A percentile compares a stretch with the other conserved stretches of the same genome.
phyloP scores from a whole-genome alignment of 53 echinoderm and acorn worm species.

The Astropecten irregularis region DNA sequence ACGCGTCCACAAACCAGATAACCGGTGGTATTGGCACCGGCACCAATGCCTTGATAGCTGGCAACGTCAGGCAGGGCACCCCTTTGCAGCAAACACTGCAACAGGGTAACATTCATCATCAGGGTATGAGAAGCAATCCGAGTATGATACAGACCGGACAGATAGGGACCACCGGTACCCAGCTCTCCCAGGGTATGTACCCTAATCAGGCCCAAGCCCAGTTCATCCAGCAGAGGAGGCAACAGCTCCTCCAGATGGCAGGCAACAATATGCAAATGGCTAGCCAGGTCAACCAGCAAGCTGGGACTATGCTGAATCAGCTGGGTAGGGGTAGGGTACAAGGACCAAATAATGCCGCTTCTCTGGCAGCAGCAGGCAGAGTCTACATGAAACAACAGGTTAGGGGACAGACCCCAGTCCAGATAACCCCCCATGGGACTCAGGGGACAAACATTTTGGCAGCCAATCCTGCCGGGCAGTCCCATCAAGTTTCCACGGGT shows the following conservation, averaged over 20 bases:
- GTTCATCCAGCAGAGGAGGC: constrained; percentile 37
- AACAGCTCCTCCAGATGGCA: constrained; percentile 39
- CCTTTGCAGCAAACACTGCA: constrained; percentile 35
- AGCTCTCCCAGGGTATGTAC: constrained; percentile 40
- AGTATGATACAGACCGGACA: constrained; percentile 35
- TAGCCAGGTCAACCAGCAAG: constrained; percentile 19
- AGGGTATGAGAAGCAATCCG: constrained; percentile 59
- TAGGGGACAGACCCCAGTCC: constrained; percentile 47
- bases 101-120: constrained; percentile 28
- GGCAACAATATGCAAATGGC: constrained; percentile 22
- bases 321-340: constrained; percentile 37
- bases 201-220: constrained; percentile 51
- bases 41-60: constrained; percentile 1
- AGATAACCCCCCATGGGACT: constrained; percentile 24
- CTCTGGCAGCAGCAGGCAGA: constrained; percentile 40
- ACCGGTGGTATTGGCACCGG: constrained; percentile 26
- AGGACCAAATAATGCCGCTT: constrained; percentile 29
- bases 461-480: constrained; percentile 17
- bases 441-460: constrained; percentile 37
- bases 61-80: constrained; percentile 29
- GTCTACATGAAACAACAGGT: constrained; percentile 53
- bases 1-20: constrained; percentile 16
- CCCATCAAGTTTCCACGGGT: constrained; percentile 31
- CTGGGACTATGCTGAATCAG: constrained; percentile 35
- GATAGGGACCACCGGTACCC: constrained; percentile 48